Percentiles rank a stretch among this genome's conserved stretches.
Evolutionary conservation across 1,140 invertebrate genomes (phyloP).

Genomic region (Liolophura sinensis): DNA sequence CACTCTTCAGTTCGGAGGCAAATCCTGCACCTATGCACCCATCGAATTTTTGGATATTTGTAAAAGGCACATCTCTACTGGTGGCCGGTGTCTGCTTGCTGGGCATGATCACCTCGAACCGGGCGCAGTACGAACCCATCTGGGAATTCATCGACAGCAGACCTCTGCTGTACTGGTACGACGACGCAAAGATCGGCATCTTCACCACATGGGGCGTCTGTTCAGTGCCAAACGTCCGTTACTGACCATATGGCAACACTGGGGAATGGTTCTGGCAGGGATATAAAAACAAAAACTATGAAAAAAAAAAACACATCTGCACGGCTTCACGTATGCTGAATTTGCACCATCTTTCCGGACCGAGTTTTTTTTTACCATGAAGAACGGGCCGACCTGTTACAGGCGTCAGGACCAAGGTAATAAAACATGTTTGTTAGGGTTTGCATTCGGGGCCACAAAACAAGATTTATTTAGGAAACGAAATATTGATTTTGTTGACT

Average conservation of each 20-base stretch:
- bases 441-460: no score
- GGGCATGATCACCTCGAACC: constrained; percentile 74
- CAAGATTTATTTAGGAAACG: no score
- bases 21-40: no score
- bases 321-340: constrained; percentile 41
- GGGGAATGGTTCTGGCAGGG: constrained; percentile 40
- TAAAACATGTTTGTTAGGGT: no score
- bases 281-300: constrained; percentile 25
- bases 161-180: constrained; percentile 56
- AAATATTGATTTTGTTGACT: no score
- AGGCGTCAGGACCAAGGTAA: constrained; percentile 42
- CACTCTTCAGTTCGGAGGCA: no score
- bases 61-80: no score
- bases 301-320: constrained; percentile 28
- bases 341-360: constrained; percentile 41
- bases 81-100: constrained; percentile 67
- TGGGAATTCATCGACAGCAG: constrained; percentile 57
- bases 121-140: constrained; percentile 30
- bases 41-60: no score
- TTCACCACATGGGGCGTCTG: constrained; percentile 54
- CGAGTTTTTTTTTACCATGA: constrained; percentile 34
- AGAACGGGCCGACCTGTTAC: constrained; percentile 38
- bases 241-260: constrained; percentile 17
- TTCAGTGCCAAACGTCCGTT: constrained; percentile 38
- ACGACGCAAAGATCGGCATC: constrained; percentile 54